Evolutionary conservation across 2,888 invertebrate species (phyloP).

Genomic region (Netelia inedita): DNA sequence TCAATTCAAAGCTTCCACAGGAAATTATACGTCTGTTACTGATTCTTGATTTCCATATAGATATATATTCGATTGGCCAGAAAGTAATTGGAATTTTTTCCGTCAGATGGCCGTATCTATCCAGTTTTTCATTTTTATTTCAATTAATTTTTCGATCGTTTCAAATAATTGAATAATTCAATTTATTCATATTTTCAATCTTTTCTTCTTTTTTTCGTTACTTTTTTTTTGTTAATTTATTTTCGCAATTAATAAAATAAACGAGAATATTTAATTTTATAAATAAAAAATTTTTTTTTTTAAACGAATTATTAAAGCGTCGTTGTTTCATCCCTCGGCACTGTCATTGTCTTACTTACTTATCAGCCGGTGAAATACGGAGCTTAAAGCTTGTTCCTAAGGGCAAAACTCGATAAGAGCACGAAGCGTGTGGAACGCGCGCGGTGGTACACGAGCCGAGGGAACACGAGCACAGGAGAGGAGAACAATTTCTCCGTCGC

Average conservation of each 20-base stretch:
- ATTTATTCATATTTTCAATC: not conserved
- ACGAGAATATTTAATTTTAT: not conserved
- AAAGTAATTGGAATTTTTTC: not conserved
- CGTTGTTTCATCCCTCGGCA: too few relatives aligned
- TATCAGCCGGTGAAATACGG: not conserved
- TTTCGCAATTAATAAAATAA: not conserved
- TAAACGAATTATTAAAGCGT: not conserved
- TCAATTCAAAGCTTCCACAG: slow-evolving; percentile 82
- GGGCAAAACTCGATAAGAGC: not conserved
- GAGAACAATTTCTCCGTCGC: slow-evolving; percentile 69
- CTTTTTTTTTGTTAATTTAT: too few relatives aligned
- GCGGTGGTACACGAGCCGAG: slow-evolving; percentile 39
- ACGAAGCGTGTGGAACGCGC: not conserved
- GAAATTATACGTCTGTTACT: slow-evolving; percentile 84
- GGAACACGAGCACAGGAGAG: slow-evolving; percentile 51
- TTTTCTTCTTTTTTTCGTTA: too few relatives aligned
- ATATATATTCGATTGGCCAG: not conserved
- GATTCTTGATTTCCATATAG: slow-evolving; percentile 20
- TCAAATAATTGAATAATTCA: too few relatives aligned
- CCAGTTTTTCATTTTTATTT: not conserved
- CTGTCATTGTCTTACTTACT: too few relatives aligned
- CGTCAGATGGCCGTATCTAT: not conserved
- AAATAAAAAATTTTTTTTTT: slow-evolving; percentile 11
- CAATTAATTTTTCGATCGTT: not conserved
- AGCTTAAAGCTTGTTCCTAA: not conserved